A percentile compares a stretch with the other conserved stretches of the same genome.
These are phyloP conservation scores for Lepidurus arcticus DNA, from an alignment of 1,140 invertebrate species.

Conservation along the genomic window DNA sequence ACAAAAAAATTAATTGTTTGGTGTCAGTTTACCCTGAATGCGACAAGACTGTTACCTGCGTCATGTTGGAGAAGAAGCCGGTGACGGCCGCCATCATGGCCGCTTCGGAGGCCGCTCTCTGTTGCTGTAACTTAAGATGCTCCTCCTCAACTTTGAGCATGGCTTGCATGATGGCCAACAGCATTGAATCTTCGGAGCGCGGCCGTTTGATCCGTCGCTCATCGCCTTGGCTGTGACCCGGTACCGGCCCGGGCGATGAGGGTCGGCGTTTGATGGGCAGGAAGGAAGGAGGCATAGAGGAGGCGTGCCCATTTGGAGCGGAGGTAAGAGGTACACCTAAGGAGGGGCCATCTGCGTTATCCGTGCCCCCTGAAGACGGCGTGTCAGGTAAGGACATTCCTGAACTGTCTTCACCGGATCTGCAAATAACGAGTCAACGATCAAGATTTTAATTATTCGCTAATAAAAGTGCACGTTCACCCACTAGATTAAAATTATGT, in stretches of 20 bases:
- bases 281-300: not conserved
- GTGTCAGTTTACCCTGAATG: not conserved
- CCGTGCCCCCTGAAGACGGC: conserved; percentile 4
- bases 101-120: conserved; percentile 33
- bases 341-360: conserved; percentile 3
- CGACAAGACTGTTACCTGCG: conserved; percentile 25
- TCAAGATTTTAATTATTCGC: not conserved
- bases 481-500: not conserved
- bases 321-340: conserved; percentile 4
- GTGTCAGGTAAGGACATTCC: conserved; percentile 14
- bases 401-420: conserved; percentile 14
- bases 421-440: not conserved
- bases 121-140: conserved; percentile 34
- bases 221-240: conserved; percentile 3
- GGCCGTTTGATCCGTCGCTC: conserved; percentile 6
- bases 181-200: conserved; percentile 17
- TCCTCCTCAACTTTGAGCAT: conserved; percentile 35
- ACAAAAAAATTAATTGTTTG: not conserved
- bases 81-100: conserved; percentile 35
- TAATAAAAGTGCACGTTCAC: not conserved
- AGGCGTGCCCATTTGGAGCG: conserved; percentile 7
- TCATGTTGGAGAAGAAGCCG: conserved; percentile 35
- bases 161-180: conserved; percentile 19
- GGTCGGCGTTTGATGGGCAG: conserved; percentile 1
- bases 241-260: not conserved